phyloP scores from a whole-genome alignment of 2,888 invertebrate species.

The Cheilosia vernalis region DNA sequence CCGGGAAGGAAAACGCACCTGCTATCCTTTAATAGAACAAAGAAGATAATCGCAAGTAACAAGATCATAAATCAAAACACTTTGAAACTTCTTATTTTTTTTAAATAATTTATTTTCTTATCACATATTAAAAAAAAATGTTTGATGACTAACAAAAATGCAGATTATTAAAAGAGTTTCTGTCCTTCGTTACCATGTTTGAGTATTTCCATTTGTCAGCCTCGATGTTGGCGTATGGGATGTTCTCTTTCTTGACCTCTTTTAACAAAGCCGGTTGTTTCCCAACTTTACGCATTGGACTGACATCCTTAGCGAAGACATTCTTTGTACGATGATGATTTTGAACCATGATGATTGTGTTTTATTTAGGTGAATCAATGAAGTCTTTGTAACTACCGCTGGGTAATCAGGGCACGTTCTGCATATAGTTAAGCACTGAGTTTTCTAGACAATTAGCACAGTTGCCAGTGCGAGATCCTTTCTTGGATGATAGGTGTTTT shows the following conservation, averaged over 20 bases:
- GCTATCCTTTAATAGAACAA: too few relatives aligned
- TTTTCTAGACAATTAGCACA: conserved; percentile 93
- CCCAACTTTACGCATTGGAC: conserved; percentile 77
- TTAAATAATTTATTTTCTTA: conserved; percentile 45
- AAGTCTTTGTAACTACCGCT: conserved; percentile 8
- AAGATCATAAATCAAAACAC: background rate
- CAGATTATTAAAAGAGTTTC: conserved; percentile 81
- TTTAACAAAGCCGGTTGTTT: conserved; percentile 20
- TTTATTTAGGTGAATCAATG: conserved; percentile 4
- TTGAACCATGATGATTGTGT: conserved; percentile 79
- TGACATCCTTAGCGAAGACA: conserved; percentile 79
- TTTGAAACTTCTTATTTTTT: background rate
- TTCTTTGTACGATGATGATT: conserved; percentile 79
- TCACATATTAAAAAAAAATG: conserved; percentile 29
- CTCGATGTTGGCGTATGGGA: conserved; percentile 9
- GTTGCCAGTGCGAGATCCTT: conserved; percentile 93
- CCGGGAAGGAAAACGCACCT: too few relatives aligned
- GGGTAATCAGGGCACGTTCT: conserved; percentile 91
- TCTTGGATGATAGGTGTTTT: conserved; percentile 91
- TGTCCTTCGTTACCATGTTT: conserved; percentile 81
- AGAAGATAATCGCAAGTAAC: too few relatives aligned
- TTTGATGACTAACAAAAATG: conserved; percentile 79
- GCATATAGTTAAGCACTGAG: conserved; percentile 91
- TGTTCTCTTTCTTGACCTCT: conserved; percentile 26
- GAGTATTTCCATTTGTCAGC: conserved; percentile 80